Evolutionary conservation across 2,113 vertebrate species (phyloP), one percentile per base, ranked within the genome.

Genomic region (Bostrychus sinensis): DNA sequence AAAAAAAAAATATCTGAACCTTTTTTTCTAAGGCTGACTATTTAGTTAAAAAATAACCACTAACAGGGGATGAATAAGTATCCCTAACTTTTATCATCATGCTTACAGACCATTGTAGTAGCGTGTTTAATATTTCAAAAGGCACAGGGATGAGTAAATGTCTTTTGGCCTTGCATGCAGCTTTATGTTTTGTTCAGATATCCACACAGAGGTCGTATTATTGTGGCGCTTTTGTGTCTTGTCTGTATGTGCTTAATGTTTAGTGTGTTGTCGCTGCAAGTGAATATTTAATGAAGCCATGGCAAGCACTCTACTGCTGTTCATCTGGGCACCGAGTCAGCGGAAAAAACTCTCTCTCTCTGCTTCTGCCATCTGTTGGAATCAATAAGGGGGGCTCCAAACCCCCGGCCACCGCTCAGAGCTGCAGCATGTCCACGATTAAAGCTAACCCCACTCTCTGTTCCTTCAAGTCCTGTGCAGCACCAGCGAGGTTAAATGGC

Each of bases 401-500:
- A 75, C 66, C 82, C 75, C 75, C 63, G 72, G 67, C 79, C 70
- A 39, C 68, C 67, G 17, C 81, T 88, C 83, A 71, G 65, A 75
- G 75, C 77, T 84, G 46, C 75, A 70, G 80, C 87, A 84, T 89
- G 85, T 70, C 88, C 76, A 80, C 77, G 84, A 84, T 89, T 87
- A 88, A 88, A 85, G 73, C 80, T 82, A 81, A 88, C 84, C 88
- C 83, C 75, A 84, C 74, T 80, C 74, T 86, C 80, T 70, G 72
- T 83, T 81, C 61, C 71, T 84, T 77, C 30, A 81, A 78, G 84
- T 89, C 83, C 77, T 71, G 80, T 69, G 83, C 81, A 83, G 75
- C 73, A 83, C 63, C 84, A 82, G 86, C 76, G 81, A 90, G 90
- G 87, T 90, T 89, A 91, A 91, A 87, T 85, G 87, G 85, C 88